phyloP scores from a whole-genome alignment of 2,797 vertebrate species.

The Amblyopsis hoosieri region DNA sequence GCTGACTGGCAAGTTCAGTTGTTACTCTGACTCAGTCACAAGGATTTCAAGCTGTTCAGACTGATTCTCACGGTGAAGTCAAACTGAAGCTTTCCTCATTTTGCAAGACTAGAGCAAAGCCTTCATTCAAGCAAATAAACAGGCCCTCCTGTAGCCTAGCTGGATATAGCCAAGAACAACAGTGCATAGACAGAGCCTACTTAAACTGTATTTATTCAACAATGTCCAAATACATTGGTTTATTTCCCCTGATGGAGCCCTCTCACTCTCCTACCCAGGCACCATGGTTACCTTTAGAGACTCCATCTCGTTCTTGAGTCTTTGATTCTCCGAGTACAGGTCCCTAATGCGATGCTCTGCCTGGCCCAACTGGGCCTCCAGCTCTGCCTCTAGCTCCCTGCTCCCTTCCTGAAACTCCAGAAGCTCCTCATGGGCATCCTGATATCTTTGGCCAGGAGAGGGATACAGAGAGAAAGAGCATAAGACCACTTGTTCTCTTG shows the following conservation, averaged over 20 bases:
- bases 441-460: conserved; percentile 75
- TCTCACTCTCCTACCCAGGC: too few relatives aligned
- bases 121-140: too few relatives aligned
- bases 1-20: too few relatives aligned
- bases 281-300: conserved; percentile 81
- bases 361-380: conserved; percentile 91
- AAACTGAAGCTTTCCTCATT: too few relatives aligned
- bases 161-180: too few relatives aligned
- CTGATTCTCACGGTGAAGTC: too few relatives aligned
- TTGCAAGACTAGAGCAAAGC: too few relatives aligned
- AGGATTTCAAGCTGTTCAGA: too few relatives aligned
- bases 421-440: conserved; percentile 92
- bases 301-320: conserved; percentile 89
- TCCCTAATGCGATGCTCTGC: conserved; percentile 90
- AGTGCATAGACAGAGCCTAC: neutral
- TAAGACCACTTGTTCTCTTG: neutral
- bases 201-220: neutral
- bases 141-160: too few relatives aligned
- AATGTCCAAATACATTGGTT: neutral
- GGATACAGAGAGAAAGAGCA: neutral
- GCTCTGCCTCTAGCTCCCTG: conserved; percentile 92
- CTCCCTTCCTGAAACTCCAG: conserved; percentile 96
- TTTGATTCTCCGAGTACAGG: conserved; percentile 90
- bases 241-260: neutral
- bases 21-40: too few relatives aligned